Percentiles rank a stretch among this genome's conserved stretches.
Evolutionary conservation across 2,113 vertebrate genomes (phyloP).

Genomic region (Noctilio leporinus): DNA sequence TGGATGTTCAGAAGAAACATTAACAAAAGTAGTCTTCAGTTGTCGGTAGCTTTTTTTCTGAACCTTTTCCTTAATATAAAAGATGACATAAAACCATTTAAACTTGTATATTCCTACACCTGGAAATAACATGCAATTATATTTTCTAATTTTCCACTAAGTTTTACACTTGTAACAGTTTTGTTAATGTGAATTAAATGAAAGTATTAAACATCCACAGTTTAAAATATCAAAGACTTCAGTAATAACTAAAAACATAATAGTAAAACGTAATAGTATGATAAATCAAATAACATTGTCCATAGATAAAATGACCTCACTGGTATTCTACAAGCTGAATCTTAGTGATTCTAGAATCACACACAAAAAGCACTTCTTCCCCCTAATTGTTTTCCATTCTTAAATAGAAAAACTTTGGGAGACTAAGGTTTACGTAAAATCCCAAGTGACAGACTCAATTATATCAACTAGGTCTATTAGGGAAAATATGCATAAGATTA

Average conservation of each 20-base stretch:
- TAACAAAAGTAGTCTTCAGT: slow-evolving; percentile 71
- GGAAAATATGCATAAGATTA: neutral
- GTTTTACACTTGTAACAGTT: neutral
- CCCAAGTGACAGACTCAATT: neutral
- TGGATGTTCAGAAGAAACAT: slow-evolving; percentile 51
- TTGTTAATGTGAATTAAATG: neutral
- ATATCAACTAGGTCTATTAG: neutral
- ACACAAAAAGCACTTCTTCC: neutral
- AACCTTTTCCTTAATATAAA: slow-evolving; percentile 70
- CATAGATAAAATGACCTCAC: neutral
- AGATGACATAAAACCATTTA: slow-evolving; percentile 19
- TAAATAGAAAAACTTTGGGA: neutral
- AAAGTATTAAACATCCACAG: neutral
- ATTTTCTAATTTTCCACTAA: neutral
- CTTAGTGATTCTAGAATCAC: neutral
- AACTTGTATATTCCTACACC: neutral
- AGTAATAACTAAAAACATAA: neutral
- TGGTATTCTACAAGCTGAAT: neutral
- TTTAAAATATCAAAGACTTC: neutral
- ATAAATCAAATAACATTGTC: neutral
- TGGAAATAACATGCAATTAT: neutral
- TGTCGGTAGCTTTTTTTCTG: slow-evolving; percentile 66
- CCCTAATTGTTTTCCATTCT: neutral
- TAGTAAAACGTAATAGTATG: neutral
- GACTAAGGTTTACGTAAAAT: neutral